Evolutionary conservation across 2,888 invertebrate species (phyloP).

Genomic region (Caenorhabditis angaria): DNA sequence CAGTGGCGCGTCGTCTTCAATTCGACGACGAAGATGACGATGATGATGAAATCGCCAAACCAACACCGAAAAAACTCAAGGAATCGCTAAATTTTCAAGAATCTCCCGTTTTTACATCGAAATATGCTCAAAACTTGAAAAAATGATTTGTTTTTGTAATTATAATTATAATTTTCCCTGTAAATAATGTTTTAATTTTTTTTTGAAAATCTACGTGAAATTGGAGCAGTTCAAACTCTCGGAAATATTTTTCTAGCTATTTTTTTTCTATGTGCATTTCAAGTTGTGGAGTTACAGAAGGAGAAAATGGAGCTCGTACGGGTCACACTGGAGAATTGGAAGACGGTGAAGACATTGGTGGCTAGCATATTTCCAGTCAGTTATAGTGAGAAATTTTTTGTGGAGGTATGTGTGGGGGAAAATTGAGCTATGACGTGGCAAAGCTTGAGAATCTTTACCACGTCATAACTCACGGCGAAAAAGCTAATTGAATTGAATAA

Average conservation of each 20-base stretch:
- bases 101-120: slow-evolving; percentile 29
- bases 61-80: neutral
- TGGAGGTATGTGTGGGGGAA: slow-evolving; percentile 11
- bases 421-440: no score
- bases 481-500: no score
- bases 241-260: no score
- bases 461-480: no score
- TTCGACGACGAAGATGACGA: slow-evolving; percentile 35
- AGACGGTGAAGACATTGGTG: slow-evolving; percentile 17
- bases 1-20: slow-evolving; percentile 3
- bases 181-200: neutral
- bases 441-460: no score
- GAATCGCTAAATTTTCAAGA: neutral
- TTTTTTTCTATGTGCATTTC: neutral
- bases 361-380: slow-evolving; percentile 34
- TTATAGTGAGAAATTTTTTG: slow-evolving; percentile 38
- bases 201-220: neutral
- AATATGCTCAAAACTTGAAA: slow-evolving; percentile 16
- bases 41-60: slow-evolving; percentile 13
- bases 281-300: neutral
- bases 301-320: slow-evolving; percentile 8
- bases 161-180: neutral
- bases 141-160: neutral
- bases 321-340: slow-evolving; percentile 23
- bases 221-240: neutral